Conservation (phyloP, 2,888 invertebrate genomes). For the Apotomis capreana region DNA sequence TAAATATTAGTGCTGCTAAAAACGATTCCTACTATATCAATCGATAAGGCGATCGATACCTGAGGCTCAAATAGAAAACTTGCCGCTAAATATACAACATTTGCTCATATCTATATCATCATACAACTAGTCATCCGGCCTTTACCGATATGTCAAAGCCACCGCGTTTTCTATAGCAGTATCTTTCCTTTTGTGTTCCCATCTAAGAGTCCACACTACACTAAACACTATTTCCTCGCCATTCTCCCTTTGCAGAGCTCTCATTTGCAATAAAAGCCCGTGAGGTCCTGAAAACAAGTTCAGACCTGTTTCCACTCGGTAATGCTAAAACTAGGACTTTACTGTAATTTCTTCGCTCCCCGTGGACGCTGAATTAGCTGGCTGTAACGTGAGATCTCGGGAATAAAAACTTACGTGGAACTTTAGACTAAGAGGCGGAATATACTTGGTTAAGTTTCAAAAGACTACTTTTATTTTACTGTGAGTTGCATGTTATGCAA, state of each 20-base stretch:
- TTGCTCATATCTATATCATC: too few species aligned
- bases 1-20: too few species aligned
- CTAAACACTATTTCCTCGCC: constrained; percentile 50
- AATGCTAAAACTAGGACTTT: constrained; percentile 66
- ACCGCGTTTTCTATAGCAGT: too few species aligned
- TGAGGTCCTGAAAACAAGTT: constrained; percentile 65
- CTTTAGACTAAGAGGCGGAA: constrained; percentile 28
- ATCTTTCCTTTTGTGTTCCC: too few species aligned
- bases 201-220: constrained; percentile 8
- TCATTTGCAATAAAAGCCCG: constrained; percentile 75
- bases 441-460: constrained; percentile 20
- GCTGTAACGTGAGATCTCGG: constrained; percentile 44
- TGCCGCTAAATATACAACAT: too few species aligned
- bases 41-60: too few species aligned
- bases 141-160: too few species aligned
- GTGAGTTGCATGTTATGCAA: neutral
- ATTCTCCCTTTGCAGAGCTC: constrained; percentile 57
- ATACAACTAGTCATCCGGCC: too few species aligned
- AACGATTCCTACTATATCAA: too few species aligned
- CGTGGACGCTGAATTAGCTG: constrained; percentile 61
- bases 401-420: constrained; percentile 18
- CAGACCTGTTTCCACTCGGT: constrained; percentile 69
- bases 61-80: too few species aligned
- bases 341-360: constrained; percentile 59
- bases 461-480: constrained; percentile 21